These are phyloP conservation scores for Gymnosoma rotundatum DNA, from an alignment of 2,888 invertebrate genomes.

Conservation along the genomic window DNA sequence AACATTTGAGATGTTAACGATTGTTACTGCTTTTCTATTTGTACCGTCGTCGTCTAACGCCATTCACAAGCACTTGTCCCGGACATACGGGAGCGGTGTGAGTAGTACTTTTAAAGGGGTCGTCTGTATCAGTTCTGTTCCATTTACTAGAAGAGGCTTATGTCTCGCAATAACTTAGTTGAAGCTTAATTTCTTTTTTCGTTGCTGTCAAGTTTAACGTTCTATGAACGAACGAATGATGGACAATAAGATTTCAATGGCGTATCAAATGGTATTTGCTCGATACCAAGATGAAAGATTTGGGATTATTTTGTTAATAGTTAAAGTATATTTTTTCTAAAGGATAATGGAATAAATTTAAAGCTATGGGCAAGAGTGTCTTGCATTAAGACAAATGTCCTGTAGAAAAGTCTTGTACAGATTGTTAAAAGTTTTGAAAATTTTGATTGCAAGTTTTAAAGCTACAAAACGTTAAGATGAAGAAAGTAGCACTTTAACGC, in stretches of 20 bases:
- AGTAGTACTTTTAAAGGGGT: constrained; percentile 48
- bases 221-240: constrained; percentile 63
- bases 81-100: constrained; percentile 40
- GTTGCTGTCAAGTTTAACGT: constrained; percentile 67
- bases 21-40: constrained; percentile 44
- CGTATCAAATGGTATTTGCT: constrained; percentile 48
- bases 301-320: constrained; percentile 37
- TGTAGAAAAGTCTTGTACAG: too few species aligned
- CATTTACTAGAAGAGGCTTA: constrained; percentile 62
- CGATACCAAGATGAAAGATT: constrained; percentile 42
- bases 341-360: background rate
- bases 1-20: constrained; percentile 66
- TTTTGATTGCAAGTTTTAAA: too few species aligned
- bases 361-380: background rate
- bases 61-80: constrained; percentile 54
- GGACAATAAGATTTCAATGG: constrained; percentile 60
- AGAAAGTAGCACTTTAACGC: too few species aligned
- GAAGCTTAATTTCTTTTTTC: constrained; percentile 65
- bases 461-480: too few species aligned
- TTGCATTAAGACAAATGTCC: background rate
- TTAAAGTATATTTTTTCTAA: constrained; percentile 24
- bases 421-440: too few species aligned
- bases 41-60: constrained; percentile 51
- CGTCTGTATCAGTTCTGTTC: constrained; percentile 54
- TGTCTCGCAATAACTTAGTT: constrained; percentile 68